Conservation (phyloP, 2,797 vertebrate genomes). For the Epinephelus coioides region DNA sequence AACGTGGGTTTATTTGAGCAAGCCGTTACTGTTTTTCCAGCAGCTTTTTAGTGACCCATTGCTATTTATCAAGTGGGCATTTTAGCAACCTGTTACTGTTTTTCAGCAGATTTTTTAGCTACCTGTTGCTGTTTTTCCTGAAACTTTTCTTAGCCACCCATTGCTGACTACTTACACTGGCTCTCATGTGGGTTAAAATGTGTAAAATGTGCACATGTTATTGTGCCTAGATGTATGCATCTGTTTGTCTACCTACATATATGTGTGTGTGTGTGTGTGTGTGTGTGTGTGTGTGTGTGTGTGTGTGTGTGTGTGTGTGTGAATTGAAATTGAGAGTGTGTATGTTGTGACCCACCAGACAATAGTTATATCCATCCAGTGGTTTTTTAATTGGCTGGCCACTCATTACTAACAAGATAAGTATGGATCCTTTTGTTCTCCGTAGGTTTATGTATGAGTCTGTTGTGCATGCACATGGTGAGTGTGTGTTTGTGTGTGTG, state of each 20-base stretch:
- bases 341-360: constrained; percentile 48
- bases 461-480: neutral
- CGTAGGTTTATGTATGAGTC: constrained; percentile 10
- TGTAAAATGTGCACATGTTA: constrained; percentile 31
- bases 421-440: constrained; percentile 52
- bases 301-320: neutral
- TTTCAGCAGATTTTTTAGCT: too few relatives aligned
- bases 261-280: neutral
- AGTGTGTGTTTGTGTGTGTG: constrained; percentile 16
- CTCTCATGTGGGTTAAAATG: constrained; percentile 67
- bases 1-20: too few relatives aligned
- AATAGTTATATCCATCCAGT: constrained; percentile 64
- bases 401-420: constrained; percentile 72
- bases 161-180: constrained; percentile 57
- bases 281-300: neutral
- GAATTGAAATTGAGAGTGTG: too few relatives aligned
- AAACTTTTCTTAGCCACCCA: too few relatives aligned
- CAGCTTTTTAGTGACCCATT: too few relatives aligned
- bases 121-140: too few relatives aligned
- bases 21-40: too few relatives aligned
- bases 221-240: constrained; percentile 56
- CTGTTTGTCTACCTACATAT: constrained; percentile 39
- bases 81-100: too few relatives aligned
- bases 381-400: constrained; percentile 67
- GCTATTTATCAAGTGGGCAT: too few relatives aligned